Evolutionary conservation across 1,140 invertebrate genomes (phyloP).

Genomic region (Hylyphantes graminicola): DNA sequence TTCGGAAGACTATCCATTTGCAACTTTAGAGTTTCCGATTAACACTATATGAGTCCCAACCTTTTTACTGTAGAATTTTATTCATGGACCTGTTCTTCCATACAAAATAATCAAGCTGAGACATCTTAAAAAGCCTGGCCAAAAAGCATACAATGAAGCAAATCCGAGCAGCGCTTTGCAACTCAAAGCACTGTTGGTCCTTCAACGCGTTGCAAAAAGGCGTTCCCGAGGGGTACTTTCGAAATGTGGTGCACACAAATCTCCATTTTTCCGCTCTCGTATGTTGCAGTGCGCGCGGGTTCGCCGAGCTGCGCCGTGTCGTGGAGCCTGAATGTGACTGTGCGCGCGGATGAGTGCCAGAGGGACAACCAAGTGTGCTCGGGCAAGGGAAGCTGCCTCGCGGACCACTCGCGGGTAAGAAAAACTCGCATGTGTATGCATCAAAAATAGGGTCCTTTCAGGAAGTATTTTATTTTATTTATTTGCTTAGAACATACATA

Average conservation of each 20-base stretch:
- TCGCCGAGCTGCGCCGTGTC: slow-evolving; percentile 30
- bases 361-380: slow-evolving; percentile 50
- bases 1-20: too few relatives aligned
- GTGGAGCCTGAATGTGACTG: slow-evolving; percentile 57
- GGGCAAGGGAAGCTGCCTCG: slow-evolving; percentile 49
- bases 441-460: neutral
- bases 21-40: too few relatives aligned
- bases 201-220: too few relatives aligned
- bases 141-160: neutral
- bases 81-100: too few relatives aligned
- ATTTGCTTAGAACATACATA: neutral
- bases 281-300: slow-evolving; percentile 27
- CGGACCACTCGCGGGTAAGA: slow-evolving; percentile 36
- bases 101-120: too few relatives aligned
- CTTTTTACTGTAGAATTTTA: too few relatives aligned
- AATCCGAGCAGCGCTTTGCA: neutral
- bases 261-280: neutral
- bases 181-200: too few relatives aligned
- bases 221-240: too few relatives aligned
- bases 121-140: too few relatives aligned
- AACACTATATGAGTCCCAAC: too few relatives aligned
- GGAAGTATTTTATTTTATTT: neutral
- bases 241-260: neutral
- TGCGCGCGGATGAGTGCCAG: slow-evolving; percentile 47
- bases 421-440: neutral